Evolutionary conservation across 2,888 invertebrate genomes (phyloP), one percentile per base, ranked within the genome.

Genomic region (Watsonalla cultraria): DNA sequence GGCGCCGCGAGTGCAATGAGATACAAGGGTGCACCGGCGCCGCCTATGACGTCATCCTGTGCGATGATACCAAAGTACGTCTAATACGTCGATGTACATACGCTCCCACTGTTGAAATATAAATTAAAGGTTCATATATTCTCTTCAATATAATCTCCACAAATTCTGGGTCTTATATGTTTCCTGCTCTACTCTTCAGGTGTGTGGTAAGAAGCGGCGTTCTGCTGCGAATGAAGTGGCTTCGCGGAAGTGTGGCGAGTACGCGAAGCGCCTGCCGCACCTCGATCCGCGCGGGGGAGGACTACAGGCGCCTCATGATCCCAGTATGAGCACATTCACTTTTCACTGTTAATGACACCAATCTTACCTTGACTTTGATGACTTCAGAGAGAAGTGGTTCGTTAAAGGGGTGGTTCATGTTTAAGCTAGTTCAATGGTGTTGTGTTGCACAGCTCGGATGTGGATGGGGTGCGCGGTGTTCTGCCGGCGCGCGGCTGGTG

Each of bases 381-480:
- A n/a, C n/a, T n/a, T n/a, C n/a, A 24, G 24, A 24, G 24, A 24
- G 24, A 24, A 24, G 4, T 24, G 24, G 2, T 2, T 2, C 4
- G 4, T 4, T 24, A 24, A 24, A 24, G 24, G 24, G 24, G 4
- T 24, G 24, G n/a, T n/a, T n/a, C n/a, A 24, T 2, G 24, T 24
- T 24, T 24, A 24, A 24, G 24, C 24, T 24, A 24, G 24, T 24
- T 24, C 24, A 24, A 37, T 39, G 46, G 9, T n/a, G 46, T 13
- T 45, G 6, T 24, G 24, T 24, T 24, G 64, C 57, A 13, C 69
- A 93, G 94, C 86, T 62, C 92, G 94, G 34, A 91, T 94, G 68
- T 96, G 96, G 96, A 94, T 95, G 93, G 94, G 94, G 0, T 96
- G 96, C 76, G 94, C 95, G 15, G 93, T 96, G 68, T 96, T 95